Evolutionary conservation across 1,140 invertebrate genomes (phyloP).

Genomic region (Zaprionus africanus): DNA sequence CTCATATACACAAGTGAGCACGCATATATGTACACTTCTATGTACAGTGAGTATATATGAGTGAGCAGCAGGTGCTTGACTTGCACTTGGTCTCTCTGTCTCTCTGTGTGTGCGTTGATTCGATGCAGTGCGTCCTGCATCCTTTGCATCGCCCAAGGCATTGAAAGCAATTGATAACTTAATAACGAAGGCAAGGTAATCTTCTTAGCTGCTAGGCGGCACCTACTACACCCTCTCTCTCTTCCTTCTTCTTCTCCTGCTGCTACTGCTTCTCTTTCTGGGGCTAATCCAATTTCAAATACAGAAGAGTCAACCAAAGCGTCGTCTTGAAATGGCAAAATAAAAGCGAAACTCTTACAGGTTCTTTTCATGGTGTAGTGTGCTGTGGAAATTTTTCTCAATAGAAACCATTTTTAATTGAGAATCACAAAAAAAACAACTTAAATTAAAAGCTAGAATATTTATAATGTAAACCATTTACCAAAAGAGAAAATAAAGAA

Average conservation of each 20-base stretch:
- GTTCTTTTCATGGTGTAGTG: not conserved
- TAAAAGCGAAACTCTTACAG: not conserved
- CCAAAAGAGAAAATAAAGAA: not conserved
- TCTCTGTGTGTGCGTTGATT: constrained; percentile 8
- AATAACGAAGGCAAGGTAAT: constrained; percentile 26
- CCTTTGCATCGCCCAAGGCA: constrained; percentile 8
- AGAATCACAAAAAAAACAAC: not conserved
- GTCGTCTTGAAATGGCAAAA: not conserved
- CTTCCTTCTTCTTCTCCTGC: not conserved
- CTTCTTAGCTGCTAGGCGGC: constrained; percentile 12
- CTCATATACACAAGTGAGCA: not conserved
- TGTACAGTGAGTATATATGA: constrained; percentile 4
- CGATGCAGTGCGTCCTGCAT: constrained; percentile 1
- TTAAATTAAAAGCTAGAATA: no score
- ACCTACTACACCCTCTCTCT: not conserved
- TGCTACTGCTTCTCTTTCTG: not conserved
- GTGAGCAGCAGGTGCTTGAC: not conserved
- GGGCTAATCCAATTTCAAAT: constrained; percentile 8
- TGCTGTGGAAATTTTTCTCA: not conserved
- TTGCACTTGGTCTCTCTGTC: not conserved
- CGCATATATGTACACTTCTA: constrained; percentile 9
- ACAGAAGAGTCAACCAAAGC: constrained; percentile 7
- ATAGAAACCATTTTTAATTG: not conserved
- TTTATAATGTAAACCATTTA: not conserved
- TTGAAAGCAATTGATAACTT: constrained; percentile 26